Evolutionary conservation across 2,113 vertebrate species (phyloP).

Genomic region (Psephotus haematonotus): DNA sequence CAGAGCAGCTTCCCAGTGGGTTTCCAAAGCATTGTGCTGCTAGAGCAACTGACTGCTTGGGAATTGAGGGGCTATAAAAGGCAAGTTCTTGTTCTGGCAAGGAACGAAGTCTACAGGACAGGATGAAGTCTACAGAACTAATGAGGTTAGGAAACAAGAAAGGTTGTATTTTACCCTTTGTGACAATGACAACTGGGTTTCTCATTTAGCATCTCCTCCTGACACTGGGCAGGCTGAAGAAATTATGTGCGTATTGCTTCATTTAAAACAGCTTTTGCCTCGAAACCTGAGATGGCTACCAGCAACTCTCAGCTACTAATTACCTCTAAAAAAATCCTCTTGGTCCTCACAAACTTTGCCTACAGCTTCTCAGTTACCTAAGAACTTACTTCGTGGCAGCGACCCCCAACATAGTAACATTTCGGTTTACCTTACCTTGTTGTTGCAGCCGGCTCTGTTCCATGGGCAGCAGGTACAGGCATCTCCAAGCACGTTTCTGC

Average conservation of each 20-base stretch:
- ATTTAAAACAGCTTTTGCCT: neutral
- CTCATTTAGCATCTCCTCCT: neutral
- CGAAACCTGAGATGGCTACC: neutral
- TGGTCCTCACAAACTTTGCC: neutral
- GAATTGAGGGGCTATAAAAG: neutral
- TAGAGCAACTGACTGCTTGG: neutral
- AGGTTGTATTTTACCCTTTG: neutral
- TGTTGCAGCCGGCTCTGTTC: neutral
- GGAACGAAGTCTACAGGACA: neutral
- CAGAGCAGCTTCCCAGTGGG: neutral
- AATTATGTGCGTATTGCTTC: neutral
- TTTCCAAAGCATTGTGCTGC: neutral
- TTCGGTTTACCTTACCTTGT: neutral
- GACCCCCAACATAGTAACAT: neutral
- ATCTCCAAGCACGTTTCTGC: neutral
- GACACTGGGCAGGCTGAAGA: neutral
- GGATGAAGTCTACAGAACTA: neutral
- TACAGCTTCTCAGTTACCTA: neutral
- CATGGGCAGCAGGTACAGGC: neutral
- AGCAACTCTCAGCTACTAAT: neutral
- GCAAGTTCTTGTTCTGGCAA: neutral
- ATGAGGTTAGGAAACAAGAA: neutral
- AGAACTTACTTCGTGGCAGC: neutral
- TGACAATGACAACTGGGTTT: neutral
- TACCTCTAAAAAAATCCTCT: neutral